phyloP scores from a whole-genome alignment of 2,113 vertebrate genomes.

The Nerophis lumbriciformis region DNA sequence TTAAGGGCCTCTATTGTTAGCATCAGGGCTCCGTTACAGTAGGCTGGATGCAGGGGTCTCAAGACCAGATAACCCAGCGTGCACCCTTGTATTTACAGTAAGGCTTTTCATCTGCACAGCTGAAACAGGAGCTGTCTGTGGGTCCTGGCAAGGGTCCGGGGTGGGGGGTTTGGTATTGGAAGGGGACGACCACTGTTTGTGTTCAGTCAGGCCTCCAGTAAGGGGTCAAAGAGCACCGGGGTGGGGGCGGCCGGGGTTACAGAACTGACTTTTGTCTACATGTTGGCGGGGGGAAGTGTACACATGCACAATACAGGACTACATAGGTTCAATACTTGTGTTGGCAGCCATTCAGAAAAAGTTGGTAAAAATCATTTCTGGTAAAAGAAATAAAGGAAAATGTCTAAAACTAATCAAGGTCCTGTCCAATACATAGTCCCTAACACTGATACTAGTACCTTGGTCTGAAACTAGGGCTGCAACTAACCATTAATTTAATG shows the following conservation, averaged over 20 bases:
- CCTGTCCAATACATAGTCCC: too few species aligned
- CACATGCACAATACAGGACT: neutral
- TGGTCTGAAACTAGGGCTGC: too few species aligned
- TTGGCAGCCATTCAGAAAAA: too few species aligned
- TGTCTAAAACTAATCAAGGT: too few species aligned
- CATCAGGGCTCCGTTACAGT: slow-evolving; percentile 72
- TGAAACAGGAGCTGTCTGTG: slow-evolving; percentile 73
- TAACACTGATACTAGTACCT: too few species aligned
- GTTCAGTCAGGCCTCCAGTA: slow-evolving; percentile 80
- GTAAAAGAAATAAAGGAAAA: too few species aligned
- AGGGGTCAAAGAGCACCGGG: slow-evolving; percentile 72
- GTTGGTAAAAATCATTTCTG: too few species aligned
- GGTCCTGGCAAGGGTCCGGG: slow-evolving; percentile 26
- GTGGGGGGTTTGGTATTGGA: slow-evolving; percentile 33
- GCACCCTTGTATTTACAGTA: slow-evolving; percentile 83
- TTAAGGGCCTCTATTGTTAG: slow-evolving; percentile 69
- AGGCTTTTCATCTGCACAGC: slow-evolving; percentile 74
- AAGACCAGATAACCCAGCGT: slow-evolving; percentile 68
- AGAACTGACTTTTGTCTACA: slow-evolving; percentile 64
- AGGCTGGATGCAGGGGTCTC: slow-evolving; percentile 70
- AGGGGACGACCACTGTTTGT: slow-evolving; percentile 78
- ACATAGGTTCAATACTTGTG: too few species aligned
- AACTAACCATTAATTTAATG: too few species aligned
- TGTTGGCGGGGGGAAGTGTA: slow-evolving; percentile 17
- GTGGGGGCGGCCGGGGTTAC: slow-evolving; percentile 66